These are phyloP conservation scores for Cryptocheilus praepositus DNA, from an alignment of 2,888 invertebrate species.

Conservation along the genomic window DNA sequence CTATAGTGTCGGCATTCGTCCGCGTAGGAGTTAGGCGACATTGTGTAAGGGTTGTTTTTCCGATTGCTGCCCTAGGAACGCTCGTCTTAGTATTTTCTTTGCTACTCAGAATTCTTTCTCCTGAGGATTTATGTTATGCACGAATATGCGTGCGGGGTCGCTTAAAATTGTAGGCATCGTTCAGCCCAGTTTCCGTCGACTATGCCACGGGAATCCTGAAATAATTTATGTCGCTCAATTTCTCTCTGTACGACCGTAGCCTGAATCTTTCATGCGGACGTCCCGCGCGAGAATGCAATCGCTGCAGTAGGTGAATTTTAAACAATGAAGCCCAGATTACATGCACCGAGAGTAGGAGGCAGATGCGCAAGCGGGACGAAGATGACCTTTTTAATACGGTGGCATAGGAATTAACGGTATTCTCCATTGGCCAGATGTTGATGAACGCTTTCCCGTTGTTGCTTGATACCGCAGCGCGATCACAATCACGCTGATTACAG, in stretches of 20 bases:
- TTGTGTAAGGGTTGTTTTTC: no score
- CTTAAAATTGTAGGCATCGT: constrained; percentile 41
- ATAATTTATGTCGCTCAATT: constrained; percentile 59
- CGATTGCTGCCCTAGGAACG: neutral
- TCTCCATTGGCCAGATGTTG: no score
- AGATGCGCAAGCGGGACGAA: neutral
- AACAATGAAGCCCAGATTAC: constrained; percentile 57
- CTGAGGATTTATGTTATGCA: constrained; percentile 27
- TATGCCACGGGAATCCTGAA: constrained; percentile 43
- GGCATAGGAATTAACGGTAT: no score
- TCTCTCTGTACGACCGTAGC: constrained; percentile 43
- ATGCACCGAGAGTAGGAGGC: constrained; percentile 36
- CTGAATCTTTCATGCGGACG: constrained; percentile 56
- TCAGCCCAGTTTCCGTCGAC: constrained; percentile 23
- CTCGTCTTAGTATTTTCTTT: constrained; percentile 19
- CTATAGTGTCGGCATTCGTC: no score
- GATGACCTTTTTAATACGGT: neutral
- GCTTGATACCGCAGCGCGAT: neutral
- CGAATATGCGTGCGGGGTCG: constrained; percentile 18
- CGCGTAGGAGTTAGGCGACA: no score
- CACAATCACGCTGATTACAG: neutral
- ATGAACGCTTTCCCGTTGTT: no score
- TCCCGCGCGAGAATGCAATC: constrained; percentile 55
- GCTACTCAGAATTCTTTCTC: constrained; percentile 16
- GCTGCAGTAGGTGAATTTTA: constrained; percentile 56